phyloP scores from a whole-genome alignment of 2,888 invertebrate species.

The Cerastis rubricosa region DNA sequence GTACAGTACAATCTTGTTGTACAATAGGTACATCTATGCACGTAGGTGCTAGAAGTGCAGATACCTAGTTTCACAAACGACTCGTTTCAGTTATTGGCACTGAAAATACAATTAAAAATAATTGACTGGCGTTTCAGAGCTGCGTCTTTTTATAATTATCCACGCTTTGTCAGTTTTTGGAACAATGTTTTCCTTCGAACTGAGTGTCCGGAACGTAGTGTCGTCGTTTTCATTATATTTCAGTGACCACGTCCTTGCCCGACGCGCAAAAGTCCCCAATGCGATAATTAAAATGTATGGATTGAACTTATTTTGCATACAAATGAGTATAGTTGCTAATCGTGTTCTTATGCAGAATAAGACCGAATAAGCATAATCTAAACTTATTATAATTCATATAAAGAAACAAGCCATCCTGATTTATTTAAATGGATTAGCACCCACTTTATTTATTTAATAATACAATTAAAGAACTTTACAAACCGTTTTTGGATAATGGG shows the following conservation, averaged over 20 bases:
- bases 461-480: background rate
- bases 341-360: slow-evolving; percentile 19
- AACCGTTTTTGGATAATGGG: background rate
- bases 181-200: slow-evolving; percentile 12
- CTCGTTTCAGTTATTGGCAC: slow-evolving; percentile 4
- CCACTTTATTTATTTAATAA: slow-evolving; percentile 7
- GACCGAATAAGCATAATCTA: slow-evolving; percentile 4
- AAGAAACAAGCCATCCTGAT: slow-evolving; percentile 5
- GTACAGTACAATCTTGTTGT: too few species aligned
- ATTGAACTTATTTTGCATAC: slow-evolving; percentile 28
- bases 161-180: slow-evolving; percentile 19
- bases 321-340: slow-evolving; percentile 19
- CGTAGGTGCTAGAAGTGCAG: background rate
- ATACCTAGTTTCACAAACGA: background rate
- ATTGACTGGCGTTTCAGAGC: slow-evolving; percentile 2
- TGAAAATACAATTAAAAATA: slow-evolving; percentile 1
- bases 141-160: slow-evolving; percentile 20
- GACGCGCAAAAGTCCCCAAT: slow-evolving; percentile 20
- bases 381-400: slow-evolving; percentile 25
- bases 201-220: slow-evolving; percentile 19
- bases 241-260: background rate
- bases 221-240: slow-evolving; percentile 10
- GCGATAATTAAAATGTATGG: slow-evolving; percentile 10
- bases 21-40: too few species aligned
- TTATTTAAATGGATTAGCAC: background rate